Evolutionary conservation across 2,797 vertebrate species (phyloP), one percentile per base, ranked within the genome.

Genomic region (Sylvilagus floridanus): DNA sequence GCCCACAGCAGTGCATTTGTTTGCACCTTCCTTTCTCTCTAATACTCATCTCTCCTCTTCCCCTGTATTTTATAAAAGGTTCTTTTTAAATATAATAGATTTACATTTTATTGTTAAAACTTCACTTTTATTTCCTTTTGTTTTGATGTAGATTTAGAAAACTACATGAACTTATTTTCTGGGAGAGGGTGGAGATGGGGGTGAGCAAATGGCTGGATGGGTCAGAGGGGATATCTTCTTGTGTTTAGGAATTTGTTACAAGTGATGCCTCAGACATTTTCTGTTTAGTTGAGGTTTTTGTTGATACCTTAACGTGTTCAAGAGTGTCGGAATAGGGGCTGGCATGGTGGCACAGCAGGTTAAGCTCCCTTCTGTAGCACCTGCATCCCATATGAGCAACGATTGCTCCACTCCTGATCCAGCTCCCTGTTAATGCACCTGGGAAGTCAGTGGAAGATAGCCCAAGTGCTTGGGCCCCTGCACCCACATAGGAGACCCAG

Each of bases 1-100:
- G 86, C 93, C 96, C 95, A 97, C 84, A 92, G 73, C 89, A 52
- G 65, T 95, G 75, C 78, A 63, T 97, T 96, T 93, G 97, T 97
- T 96, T 96, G 91, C 89, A 95, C 91, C 92, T 97, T 95, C 94
- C 94, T 97, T 97, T 93, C 85, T 97, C 79, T 97, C 97, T 97
- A 96, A 66, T 84, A 76, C 35, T 95, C 28, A 50, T 91, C 84
- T 7, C 92, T 97, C 21, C 91, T 93, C 96, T 93, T 95, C 26
- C 50, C 7, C 90, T 94, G 0, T 54, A 42, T 91, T 95, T 96
- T 96, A 93, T 26, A 79, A 37, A 82, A 66, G 60, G 17, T 63
- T 37, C 1, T 24, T 65, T 91, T 96, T 96, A 91, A 96, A 95
- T 93, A 54, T 97, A 83, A 85, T 95, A 92, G 50, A 73, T 69